phyloP scores from a whole-genome alignment of 2,888 invertebrate genomes.

The Crossocerus cetratus region DNA sequence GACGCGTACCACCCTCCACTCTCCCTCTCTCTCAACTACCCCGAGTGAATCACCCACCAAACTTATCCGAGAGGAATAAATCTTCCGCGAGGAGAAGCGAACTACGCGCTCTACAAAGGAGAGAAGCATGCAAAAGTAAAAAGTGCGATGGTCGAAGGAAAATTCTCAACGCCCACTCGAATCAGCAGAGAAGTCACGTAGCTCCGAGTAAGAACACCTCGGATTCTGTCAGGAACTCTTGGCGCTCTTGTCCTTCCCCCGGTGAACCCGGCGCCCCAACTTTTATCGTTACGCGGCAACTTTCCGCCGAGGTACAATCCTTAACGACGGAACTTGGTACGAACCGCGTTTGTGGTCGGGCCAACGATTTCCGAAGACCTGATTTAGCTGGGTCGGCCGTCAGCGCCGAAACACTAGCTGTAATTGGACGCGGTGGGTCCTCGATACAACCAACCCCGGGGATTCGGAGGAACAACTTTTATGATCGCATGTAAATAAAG shows the following conservation, averaged over 20 bases:
- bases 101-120: too few species aligned
- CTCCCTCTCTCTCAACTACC: too few species aligned
- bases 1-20: too few species aligned
- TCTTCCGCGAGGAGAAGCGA: too few species aligned
- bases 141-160: neutral
- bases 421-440: too few species aligned
- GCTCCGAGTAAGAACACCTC: neutral
- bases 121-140: too few species aligned
- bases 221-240: neutral
- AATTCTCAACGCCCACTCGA: neutral
- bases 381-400: neutral
- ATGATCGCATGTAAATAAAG: too few species aligned
- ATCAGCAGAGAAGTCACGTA: conserved; percentile 1
- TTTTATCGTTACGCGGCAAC: conserved; percentile 17
- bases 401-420: too few species aligned
- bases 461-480: too few species aligned
- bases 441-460: too few species aligned
- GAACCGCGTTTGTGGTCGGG: neutral
- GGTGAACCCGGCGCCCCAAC: neutral
- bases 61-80: too few species aligned
- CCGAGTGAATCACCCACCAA: too few species aligned
- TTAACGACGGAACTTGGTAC: conserved; percentile 16
- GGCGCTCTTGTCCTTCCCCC: neutral
- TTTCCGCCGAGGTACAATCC: conserved; percentile 10
- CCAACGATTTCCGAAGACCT: neutral